Evolutionary conservation across 2,797 vertebrate species (phyloP).

Genomic region (Avahi laniger): DNA sequence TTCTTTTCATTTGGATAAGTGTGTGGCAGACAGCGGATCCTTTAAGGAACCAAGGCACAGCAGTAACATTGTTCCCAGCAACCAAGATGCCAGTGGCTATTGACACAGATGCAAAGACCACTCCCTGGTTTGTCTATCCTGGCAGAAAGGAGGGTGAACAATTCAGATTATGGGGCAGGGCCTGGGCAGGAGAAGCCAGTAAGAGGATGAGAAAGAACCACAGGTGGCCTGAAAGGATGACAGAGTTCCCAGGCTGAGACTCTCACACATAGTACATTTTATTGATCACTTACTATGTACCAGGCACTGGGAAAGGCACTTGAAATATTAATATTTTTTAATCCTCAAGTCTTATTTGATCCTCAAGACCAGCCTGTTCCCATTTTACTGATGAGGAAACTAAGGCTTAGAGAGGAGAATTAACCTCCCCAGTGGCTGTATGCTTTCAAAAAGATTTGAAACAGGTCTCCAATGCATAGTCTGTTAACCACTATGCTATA

Average conservation of each 20-base stretch:
- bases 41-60: not conserved
- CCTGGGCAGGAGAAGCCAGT: not conserved
- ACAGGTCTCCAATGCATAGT: not conserved
- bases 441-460: not conserved
- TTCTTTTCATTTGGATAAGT: not conserved
- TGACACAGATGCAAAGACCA: not conserved
- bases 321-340: not conserved
- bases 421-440: not conserved
- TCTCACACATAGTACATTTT: accelerated
- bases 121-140: not conserved
- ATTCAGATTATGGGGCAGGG: not conserved
- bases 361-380: not conserved
- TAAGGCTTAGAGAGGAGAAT: not conserved
- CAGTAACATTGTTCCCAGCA: not conserved
- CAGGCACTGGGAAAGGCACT: not conserved
- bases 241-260: not conserved
- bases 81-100: not conserved
- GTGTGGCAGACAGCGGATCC: not conserved
- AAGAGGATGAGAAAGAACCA: not conserved
- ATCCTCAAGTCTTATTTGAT: not conserved
- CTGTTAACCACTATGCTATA: not conserved
- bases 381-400: not conserved
- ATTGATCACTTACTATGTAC: not conserved
- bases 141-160: not conserved
- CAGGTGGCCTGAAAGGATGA: not conserved